Conservation (phyloP, 1,140 invertebrate species). For the Oncopodura yosiiana region DNA sequence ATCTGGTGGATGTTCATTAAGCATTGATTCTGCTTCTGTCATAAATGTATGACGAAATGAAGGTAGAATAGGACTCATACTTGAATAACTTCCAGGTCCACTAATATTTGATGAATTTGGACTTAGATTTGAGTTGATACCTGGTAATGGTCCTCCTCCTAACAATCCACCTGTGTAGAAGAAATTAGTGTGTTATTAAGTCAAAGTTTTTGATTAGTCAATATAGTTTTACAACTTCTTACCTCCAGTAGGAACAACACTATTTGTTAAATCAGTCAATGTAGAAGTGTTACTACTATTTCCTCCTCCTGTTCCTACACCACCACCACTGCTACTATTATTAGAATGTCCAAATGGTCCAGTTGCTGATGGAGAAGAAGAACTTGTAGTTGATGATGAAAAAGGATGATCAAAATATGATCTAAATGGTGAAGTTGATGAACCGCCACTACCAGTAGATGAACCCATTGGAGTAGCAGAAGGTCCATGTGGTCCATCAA, state of each 20-base stretch:
- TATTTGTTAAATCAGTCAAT: too few relatives aligned
- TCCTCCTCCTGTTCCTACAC: constrained; percentile 7
- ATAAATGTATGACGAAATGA: constrained; percentile 36
- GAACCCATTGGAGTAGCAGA: constrained; percentile 17
- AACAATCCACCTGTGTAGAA: too few relatives aligned
- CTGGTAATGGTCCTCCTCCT: too few relatives aligned
- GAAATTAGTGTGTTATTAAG: too few relatives aligned
- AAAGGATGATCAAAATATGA: constrained; percentile 41
- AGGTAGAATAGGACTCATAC: constrained; percentile 37
- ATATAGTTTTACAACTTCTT: too few relatives aligned
- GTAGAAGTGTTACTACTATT: not conserved
- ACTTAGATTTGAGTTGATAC: too few relatives aligned
- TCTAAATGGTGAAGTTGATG: constrained; percentile 28
- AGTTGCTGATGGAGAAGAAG: constrained; percentile 5
- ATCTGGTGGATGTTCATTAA: constrained; percentile 23
- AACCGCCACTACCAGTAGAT: too few relatives aligned
- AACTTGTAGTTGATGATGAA: constrained; percentile 11
- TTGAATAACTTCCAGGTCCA: constrained; percentile 35
- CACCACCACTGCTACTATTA: constrained; percentile 14
- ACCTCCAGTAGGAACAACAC: too few relatives aligned
- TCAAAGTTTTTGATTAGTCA: too few relatives aligned
- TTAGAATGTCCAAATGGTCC: constrained; percentile 11
- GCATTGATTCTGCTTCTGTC: constrained; percentile 29
- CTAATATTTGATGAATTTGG: constrained; percentile 52
- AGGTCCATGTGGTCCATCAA: not conserved